A percentile compares a stretch with the other conserved stretches of the same genome.
Evolutionary conservation across 2,888 invertebrate species (phyloP).

Genomic region (Drosophila kambysellisi): DNA sequence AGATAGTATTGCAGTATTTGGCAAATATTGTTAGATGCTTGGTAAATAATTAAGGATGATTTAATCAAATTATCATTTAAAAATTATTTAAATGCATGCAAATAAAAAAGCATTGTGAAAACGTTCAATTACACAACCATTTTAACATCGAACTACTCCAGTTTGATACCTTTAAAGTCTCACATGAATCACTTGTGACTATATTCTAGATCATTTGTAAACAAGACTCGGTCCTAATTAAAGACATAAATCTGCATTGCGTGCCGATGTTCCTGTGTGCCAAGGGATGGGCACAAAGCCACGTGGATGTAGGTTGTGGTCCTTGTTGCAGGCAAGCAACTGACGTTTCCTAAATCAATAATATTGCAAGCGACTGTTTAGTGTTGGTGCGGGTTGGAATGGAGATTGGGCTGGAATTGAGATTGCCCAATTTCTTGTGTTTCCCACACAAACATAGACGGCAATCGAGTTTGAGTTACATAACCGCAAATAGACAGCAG

Average conservation of each 20-base stretch:
- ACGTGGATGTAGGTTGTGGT: not conserved
- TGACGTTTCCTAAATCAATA: slow-evolving; percentile 54
- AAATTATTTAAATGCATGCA: not conserved
- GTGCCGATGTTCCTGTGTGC: slow-evolving; percentile 4
- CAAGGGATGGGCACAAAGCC: not conserved
- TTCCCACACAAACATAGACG: slow-evolving; percentile 23
- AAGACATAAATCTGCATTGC: slow-evolving; percentile 50
- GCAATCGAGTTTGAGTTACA: slow-evolving; percentile 74
- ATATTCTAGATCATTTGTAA: slow-evolving; percentile 37
- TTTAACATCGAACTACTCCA: not conserved
- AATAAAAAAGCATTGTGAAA: too few species aligned
- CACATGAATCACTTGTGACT: not conserved
- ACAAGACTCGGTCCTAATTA: slow-evolving; percentile 64
- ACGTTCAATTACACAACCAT: not conserved
- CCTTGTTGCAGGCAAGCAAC: slow-evolving; percentile 4
- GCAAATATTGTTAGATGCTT: not conserved
- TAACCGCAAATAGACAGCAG: slow-evolving; percentile 74
- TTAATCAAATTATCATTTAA: not conserved
- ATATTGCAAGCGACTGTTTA: slow-evolving; percentile 24
- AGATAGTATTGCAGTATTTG: not conserved
- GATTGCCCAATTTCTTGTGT: slow-evolving; percentile 44
- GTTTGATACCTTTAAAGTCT: slow-evolving; percentile 7
- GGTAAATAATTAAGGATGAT: not conserved
- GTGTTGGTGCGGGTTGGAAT: not conserved
- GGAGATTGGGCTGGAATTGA: not conserved